Percentiles rank a stretch among this genome's conserved stretches.
Evolutionary conservation across 2,888 invertebrate species (phyloP).

Genomic region (Acanthosepion esculentum): DNA sequence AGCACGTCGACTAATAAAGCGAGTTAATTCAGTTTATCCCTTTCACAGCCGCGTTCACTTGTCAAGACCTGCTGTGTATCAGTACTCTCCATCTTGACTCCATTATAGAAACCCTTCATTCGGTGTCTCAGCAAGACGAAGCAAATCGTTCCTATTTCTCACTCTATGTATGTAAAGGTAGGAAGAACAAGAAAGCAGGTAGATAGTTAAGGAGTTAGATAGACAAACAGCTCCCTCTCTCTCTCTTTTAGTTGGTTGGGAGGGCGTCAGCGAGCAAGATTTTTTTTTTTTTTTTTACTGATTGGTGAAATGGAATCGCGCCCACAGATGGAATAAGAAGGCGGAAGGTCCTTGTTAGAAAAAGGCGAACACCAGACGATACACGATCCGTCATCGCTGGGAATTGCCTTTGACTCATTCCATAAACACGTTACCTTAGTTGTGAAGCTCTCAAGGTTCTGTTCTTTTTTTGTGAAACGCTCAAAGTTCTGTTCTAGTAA

Average conservation of each 20-base stretch:
- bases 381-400: background rate
- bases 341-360: background rate
- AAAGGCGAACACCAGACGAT: too few relatives aligned
- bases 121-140: background rate
- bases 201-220: background rate
- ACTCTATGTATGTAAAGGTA: background rate
- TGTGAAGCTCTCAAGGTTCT: background rate
- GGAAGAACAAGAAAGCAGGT: slow-evolving; percentile 3
- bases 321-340: background rate
- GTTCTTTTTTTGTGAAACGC: background rate
- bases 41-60: slow-evolving; percentile 6
- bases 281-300: background rate
- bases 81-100: background rate
- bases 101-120: too few relatives aligned
- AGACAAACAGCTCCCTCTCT: background rate
- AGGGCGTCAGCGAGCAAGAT: background rate
- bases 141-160: background rate
- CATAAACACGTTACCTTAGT: background rate
- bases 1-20: too few relatives aligned
- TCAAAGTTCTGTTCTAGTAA: background rate
- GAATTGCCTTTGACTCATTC: background rate
- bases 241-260: background rate
- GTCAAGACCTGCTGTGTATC: background rate
- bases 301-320: background rate
- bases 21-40: background rate